Percentiles rank a stretch among this genome's conserved stretches.
These are phyloP conservation scores for Nowickia ferox DNA, from an alignment of 2,888 invertebrate species.

Conservation along the genomic window DNA sequence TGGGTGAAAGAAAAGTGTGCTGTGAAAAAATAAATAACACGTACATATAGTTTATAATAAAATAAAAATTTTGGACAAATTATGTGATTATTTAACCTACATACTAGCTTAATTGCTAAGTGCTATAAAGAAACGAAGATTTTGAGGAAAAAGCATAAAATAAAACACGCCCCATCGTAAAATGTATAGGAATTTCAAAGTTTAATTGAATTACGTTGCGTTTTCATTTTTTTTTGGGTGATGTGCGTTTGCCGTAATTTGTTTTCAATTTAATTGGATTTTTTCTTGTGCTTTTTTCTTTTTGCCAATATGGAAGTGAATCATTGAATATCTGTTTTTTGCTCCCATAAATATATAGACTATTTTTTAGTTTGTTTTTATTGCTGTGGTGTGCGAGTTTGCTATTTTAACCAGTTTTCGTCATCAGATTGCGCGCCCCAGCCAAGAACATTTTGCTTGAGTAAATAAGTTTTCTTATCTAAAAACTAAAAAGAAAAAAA, in stretches of 20 bases:
- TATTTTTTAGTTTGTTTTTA: slow-evolving; percentile 39
- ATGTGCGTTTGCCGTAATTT: slow-evolving; percentile 35
- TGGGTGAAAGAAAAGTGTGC: slow-evolving; percentile 55
- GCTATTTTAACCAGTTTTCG: slow-evolving; percentile 63
- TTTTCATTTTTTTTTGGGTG: background rate
- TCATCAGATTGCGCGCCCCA: slow-evolving; percentile 55
- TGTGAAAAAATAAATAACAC: slow-evolving; percentile 33
- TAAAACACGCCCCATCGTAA: slow-evolving; percentile 44
- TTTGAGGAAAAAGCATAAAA: background rate
- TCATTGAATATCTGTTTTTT: slow-evolving; percentile 61
- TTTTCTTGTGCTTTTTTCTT: slow-evolving; percentile 37
- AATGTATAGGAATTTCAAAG: slow-evolving; percentile 44
- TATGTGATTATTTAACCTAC: background rate
- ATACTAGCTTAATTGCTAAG: background rate
- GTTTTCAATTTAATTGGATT: slow-evolving; percentile 58
- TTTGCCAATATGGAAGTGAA: slow-evolving; percentile 45
- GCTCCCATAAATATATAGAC: slow-evolving; percentile 30
- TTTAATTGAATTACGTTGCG: slow-evolving; percentile 34
- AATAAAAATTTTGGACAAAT: slow-evolving; percentile 5
- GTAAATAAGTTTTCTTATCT: slow-evolving; percentile 6
- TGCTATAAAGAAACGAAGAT: background rate
- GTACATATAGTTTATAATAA: slow-evolving; percentile 11
- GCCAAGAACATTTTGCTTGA: slow-evolving; percentile 38
- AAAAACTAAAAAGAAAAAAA: slow-evolving; percentile 14
- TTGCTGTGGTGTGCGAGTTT: slow-evolving; percentile 28